A percentile compares a stretch with the other conserved stretches of the same genome.
These are phyloP conservation scores for Cacatua alba DNA, from an alignment of 2,113 vertebrate species.

Conservation along the genomic window DNA sequence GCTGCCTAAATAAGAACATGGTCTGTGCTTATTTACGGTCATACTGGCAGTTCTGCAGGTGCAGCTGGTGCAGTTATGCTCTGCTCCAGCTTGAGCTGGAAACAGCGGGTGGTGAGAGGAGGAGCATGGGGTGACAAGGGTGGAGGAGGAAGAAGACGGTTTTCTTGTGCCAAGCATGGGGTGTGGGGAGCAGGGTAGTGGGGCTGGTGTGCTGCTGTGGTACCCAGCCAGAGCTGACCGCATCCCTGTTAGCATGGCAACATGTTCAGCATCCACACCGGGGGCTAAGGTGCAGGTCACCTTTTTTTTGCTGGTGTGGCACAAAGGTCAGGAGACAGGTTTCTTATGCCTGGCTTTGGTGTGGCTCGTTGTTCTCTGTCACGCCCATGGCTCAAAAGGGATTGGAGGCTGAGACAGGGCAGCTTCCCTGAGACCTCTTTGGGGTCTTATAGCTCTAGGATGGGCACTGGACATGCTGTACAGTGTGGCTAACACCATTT, in stretches of 20 bases:
- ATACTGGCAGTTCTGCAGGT: not conserved
- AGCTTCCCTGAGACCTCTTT: not conserved
- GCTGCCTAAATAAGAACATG: not conserved
- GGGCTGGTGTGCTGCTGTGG: rapidly evolving
- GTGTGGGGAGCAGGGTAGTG: not conserved
- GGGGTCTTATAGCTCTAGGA: not conserved
- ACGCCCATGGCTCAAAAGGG: not conserved
- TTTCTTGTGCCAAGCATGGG: rapidly evolving
- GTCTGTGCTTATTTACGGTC: rapidly evolving
- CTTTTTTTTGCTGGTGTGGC: not conserved
- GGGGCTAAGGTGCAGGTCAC: rapidly evolving
- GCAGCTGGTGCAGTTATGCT: rapidly evolving
- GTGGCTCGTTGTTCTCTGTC: rapidly evolving
- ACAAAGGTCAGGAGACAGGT: not conserved
- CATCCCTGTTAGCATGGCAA: rapidly evolving
- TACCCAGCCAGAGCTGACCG: rapidly evolving
- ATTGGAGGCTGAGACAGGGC: not conserved
- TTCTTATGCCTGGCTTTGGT: not conserved
- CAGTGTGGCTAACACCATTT: not conserved
- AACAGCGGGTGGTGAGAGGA: rapidly evolving
- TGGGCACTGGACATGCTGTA: not conserved
- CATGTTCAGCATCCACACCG: rapidly evolving
- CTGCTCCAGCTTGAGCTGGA: not conserved
- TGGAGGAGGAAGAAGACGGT: rapidly evolving
- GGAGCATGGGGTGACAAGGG: not conserved